These are phyloP conservation scores for Camponotus pennsylvanicus DNA, from an alignment of 1,140 invertebrate genomes.

Conservation along the genomic window DNA sequence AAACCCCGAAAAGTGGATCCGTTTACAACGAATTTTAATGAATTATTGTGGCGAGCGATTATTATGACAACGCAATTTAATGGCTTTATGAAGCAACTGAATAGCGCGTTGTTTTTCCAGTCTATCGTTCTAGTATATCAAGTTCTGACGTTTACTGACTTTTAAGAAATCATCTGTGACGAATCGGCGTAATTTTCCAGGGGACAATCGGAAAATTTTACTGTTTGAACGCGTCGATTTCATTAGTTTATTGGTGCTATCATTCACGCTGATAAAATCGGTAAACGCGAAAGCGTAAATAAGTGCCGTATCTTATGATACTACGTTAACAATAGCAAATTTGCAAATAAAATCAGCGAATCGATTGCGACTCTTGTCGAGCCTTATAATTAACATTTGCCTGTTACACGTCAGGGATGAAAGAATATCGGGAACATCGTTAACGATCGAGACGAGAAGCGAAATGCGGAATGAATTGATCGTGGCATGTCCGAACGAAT, in stretches of 20 bases:
- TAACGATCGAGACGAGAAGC: slow-evolving; percentile 14
- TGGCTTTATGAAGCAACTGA: slow-evolving; percentile 59
- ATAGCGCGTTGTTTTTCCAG: slow-evolving; percentile 63
- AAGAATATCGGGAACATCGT: not conserved
- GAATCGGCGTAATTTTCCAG: slow-evolving; percentile 54
- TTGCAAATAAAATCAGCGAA: not conserved
- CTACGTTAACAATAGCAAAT: slow-evolving; percentile 11
- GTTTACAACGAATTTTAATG: slow-evolving; percentile 40
- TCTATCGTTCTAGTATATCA: slow-evolving; percentile 53
- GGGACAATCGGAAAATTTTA: slow-evolving; percentile 53
- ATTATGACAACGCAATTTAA: slow-evolving; percentile 28
- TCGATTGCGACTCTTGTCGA: slow-evolving; percentile 1
- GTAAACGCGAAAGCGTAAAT: slow-evolving; percentile 18
- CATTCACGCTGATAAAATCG: slow-evolving; percentile 30
- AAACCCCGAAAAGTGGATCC: slow-evolving; percentile 42
- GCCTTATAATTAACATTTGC: slow-evolving; percentile 19
- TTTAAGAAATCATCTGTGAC: slow-evolving; percentile 67
- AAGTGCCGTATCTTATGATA: slow-evolving; percentile 33
- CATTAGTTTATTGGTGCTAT: slow-evolving; percentile 32
- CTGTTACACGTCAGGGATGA: not conserved
- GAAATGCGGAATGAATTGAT: slow-evolving; percentile 22
- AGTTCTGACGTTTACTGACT: slow-evolving; percentile 65
- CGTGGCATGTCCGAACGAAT: slow-evolving; percentile 4
- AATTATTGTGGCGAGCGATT: slow-evolving; percentile 10
- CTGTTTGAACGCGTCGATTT: slow-evolving; percentile 19